Evolutionary conservation across 2,888 invertebrate genomes (phyloP).

Genomic region (Villa cingulata): DNA sequence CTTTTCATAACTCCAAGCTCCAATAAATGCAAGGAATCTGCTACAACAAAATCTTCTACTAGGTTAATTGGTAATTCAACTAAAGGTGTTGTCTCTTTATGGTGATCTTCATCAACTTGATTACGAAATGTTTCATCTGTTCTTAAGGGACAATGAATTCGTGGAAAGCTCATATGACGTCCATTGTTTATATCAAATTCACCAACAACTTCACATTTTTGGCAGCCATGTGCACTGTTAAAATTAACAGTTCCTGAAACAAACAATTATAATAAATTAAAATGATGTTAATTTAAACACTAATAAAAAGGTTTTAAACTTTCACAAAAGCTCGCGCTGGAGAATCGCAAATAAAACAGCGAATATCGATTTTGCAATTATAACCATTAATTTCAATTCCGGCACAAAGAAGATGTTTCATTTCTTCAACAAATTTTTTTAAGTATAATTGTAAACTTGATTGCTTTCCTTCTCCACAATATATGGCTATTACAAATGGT

Average conservation of each 20-base stretch:
- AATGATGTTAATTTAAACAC: neutral
- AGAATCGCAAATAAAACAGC: too few species aligned
- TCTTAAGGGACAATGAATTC: slow-evolving; percentile 10
- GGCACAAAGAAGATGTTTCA: too few species aligned
- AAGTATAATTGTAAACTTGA: too few species aligned
- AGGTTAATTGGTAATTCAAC: slow-evolving; percentile 17
- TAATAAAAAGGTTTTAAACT: neutral
- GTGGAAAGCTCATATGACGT: slow-evolving; percentile 14
- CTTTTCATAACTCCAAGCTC: slow-evolving; percentile 16
- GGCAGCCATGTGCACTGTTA: slow-evolving; percentile 15
- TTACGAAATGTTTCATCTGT: slow-evolving; percentile 14
- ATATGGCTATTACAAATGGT: too few species aligned
- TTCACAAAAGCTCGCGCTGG: too few species aligned
- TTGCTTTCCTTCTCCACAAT: too few species aligned
- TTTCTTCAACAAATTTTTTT: too few species aligned
- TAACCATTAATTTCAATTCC: too few species aligned
- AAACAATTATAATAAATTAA: too few species aligned
- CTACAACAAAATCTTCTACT: slow-evolving; percentile 18
- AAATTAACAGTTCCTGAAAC: slow-evolving; percentile 9
- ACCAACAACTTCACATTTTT: slow-evolving; percentile 6
- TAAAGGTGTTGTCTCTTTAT: slow-evolving; percentile 5
- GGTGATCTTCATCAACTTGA: neutral
- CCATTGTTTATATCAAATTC: slow-evolving; percentile 13
- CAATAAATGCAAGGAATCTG: slow-evolving; percentile 17
- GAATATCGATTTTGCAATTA: too few species aligned